These are phyloP conservation scores for Blastobasis adustella DNA, from an alignment of 2,888 invertebrate genomes.

Conservation along the genomic window DNA sequence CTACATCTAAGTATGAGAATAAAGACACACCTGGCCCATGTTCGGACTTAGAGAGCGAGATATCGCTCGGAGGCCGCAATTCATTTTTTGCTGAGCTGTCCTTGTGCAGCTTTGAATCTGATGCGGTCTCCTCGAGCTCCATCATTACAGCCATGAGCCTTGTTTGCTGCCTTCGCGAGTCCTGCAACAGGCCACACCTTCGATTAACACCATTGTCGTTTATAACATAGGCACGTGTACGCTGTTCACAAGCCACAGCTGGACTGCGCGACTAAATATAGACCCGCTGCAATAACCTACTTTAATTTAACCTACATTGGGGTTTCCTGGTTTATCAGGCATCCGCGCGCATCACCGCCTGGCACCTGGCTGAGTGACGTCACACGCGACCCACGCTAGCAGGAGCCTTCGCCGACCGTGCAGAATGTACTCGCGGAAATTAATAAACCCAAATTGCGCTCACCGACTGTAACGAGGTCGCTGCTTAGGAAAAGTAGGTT, in stretches of 20 bases:
- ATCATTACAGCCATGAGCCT: slow-evolving; percentile 66
- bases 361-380: slow-evolving; percentile 66
- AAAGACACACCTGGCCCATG: slow-evolving; percentile 48
- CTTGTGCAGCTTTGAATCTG: slow-evolving; percentile 65
- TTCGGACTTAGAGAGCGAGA: slow-evolving; percentile 61
- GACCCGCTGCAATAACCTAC: slow-evolving; percentile 69
- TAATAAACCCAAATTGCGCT: slow-evolving; percentile 57
- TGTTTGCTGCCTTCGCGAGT: slow-evolving; percentile 24
- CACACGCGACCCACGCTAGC: slow-evolving; percentile 34
- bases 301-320: slow-evolving; percentile 69
- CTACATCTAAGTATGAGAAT: too few relatives aligned
- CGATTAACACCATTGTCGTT: slow-evolving; percentile 29
- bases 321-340: slow-evolving; percentile 56
- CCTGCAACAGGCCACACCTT: slow-evolving; percentile 39
- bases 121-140: slow-evolving; percentile 62
- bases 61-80: slow-evolving; percentile 55
- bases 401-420: slow-evolving; percentile 35
- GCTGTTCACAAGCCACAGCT: slow-evolving; percentile 32
- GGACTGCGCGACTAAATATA: slow-evolving; percentile 53
- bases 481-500: slow-evolving; percentile 45
- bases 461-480: slow-evolving; percentile 48
- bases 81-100: slow-evolving; percentile 59
- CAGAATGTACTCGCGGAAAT: slow-evolving; percentile 55
- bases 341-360: slow-evolving; percentile 59
- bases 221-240: slow-evolving; percentile 35